A percentile compares a stretch with the other conserved stretches of the same genome.
Conservation (phyloP, 2,888 invertebrate species). For the Dendrolimus houi region DNA sequence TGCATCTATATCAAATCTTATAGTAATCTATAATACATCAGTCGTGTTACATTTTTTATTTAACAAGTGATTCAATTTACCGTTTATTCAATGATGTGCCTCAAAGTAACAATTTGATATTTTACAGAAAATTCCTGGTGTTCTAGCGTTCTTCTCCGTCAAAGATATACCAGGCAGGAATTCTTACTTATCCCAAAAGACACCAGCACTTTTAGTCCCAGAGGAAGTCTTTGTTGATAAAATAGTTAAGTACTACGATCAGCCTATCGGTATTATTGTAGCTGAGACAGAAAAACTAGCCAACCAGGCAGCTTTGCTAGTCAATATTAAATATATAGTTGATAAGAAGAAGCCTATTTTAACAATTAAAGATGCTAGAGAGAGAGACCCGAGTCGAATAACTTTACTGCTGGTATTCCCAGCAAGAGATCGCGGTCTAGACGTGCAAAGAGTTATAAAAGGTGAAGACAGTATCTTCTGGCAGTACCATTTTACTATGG, state of each 20-base stretch:
- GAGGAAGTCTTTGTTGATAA: slow-evolving; percentile 72
- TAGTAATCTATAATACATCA: neutral
- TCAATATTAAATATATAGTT: slow-evolving; percentile 72
- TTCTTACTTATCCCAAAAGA: slow-evolving; percentile 50
- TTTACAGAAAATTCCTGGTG: slow-evolving; percentile 78
- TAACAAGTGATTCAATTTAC: neutral
- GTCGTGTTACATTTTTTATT: neutral
- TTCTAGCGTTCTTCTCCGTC: slow-evolving; percentile 78
- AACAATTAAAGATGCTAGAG: slow-evolving; percentile 37
- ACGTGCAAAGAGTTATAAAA: slow-evolving; percentile 67
- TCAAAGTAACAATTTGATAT: neutral
- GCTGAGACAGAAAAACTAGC: slow-evolving; percentile 77
- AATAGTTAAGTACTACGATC: slow-evolving; percentile 78
- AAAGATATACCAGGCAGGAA: slow-evolving; percentile 83
- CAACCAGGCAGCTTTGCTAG: slow-evolving; percentile 73
- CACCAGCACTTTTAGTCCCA: slow-evolving; percentile 17
- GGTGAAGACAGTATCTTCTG: slow-evolving; percentile 71
- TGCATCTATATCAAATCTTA: too few relatives aligned
- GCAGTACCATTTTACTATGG: slow-evolving; percentile 85
- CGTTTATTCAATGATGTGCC: neutral
- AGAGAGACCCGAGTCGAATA: slow-evolving; percentile 37
- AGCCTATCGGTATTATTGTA: slow-evolving; percentile 81
- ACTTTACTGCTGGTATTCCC: slow-evolving; percentile 28
- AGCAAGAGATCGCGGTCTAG: slow-evolving; percentile 39
- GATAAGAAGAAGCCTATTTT: slow-evolving; percentile 42